phyloP scores from a whole-genome alignment of 2,888 invertebrate genomes.

The Melieria crassipennis region DNA sequence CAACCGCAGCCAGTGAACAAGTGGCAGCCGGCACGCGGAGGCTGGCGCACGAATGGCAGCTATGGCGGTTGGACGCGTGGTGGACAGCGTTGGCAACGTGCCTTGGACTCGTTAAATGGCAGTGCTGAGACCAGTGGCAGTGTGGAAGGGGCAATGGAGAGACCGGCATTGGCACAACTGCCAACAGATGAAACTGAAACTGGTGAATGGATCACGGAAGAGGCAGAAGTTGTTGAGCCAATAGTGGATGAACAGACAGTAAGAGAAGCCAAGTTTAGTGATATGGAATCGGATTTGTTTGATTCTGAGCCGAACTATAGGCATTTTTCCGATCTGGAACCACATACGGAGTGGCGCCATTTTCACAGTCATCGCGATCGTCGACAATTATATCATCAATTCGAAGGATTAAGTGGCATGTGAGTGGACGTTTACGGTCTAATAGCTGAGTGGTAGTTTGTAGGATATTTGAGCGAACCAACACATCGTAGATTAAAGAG shows the following conservation, averaged over 20 bases:
- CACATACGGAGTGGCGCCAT: conserved; percentile 47
- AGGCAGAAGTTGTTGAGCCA: conserved; percentile 2
- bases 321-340: conserved; percentile 50
- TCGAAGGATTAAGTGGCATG: conserved; percentile 55
- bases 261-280: not conserved
- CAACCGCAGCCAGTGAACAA: not conserved
- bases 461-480: too few relatives aligned
- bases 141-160: conserved; percentile 8
- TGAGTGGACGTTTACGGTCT: conserved; percentile 37
- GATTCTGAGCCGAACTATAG: conserved; percentile 31
- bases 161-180: too few relatives aligned
- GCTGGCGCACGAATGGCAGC: not conserved
- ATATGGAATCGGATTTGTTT: conserved; percentile 14
- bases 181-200: too few relatives aligned
- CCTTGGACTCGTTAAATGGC: not conserved
- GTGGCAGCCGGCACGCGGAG: not conserved
- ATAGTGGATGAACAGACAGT: not conserved
- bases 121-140: conserved; percentile 1
- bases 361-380: conserved; percentile 59
- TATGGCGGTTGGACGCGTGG: not conserved
- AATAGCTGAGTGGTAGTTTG: not conserved
- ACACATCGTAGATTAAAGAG: too few relatives aligned
- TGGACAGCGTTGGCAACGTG: conserved; percentile 9
- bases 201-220: conserved; percentile 22
- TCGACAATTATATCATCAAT: conserved; percentile 56